phyloP scores from a whole-genome alignment of 1,140 invertebrate species.

The Heliconius hermathena region DNA sequence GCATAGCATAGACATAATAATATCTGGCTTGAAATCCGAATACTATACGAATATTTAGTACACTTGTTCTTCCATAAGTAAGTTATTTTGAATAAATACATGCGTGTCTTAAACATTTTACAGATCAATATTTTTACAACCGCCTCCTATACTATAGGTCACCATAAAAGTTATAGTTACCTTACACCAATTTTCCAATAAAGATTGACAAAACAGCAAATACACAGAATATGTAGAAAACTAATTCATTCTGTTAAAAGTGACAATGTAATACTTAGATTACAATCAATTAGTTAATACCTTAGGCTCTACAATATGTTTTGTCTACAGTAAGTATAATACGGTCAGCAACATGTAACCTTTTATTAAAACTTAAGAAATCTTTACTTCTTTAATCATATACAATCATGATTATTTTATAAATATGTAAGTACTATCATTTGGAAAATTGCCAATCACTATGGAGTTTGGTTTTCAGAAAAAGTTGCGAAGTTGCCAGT shows the following conservation, averaged over 20 bases:
- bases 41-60: too few relatives aligned
- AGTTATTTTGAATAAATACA: too few relatives aligned
- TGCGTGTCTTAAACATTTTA: too few relatives aligned
- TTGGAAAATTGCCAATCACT: too few relatives aligned
- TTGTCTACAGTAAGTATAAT: background rate
- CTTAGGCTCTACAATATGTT: background rate
- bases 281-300: background rate
- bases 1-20: too few relatives aligned
- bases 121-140: background rate
- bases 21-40: too few relatives aligned
- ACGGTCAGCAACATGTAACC: too few relatives aligned
- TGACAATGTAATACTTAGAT: background rate
- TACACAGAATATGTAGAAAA: background rate
- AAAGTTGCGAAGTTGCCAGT: background rate
- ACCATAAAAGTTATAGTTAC: background rate
- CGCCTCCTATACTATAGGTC: background rate
- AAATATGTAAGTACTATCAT: too few relatives aligned
- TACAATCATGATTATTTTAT: background rate
- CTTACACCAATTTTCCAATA: background rate
- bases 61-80: too few relatives aligned
- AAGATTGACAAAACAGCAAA: background rate
- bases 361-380: background rate
- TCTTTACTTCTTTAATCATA: background rate
- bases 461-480: background rate
- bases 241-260: background rate